Percentiles rank a stretch among this genome's conserved stretches.
phyloP scores from a whole-genome alignment of 53 echinoderm and acorn worm species.

The Holothuria scabra region DNA sequence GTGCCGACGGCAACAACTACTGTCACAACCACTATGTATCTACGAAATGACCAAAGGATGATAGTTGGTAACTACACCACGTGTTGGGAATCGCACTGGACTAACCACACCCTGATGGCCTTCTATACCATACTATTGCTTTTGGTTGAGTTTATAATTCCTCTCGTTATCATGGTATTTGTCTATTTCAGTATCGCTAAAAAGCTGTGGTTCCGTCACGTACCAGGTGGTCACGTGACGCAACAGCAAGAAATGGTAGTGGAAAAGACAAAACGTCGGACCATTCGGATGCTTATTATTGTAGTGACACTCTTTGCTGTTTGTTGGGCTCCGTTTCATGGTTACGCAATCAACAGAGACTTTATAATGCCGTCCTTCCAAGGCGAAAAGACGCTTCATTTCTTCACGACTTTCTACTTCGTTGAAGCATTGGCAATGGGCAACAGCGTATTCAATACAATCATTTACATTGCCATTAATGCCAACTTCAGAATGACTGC shows the following conservation, averaged over 20 bases:
- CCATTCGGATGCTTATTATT: slow-evolving; percentile 91
- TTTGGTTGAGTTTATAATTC: slow-evolving; percentile 75
- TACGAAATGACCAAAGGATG: not conserved
- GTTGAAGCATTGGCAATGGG: slow-evolving; percentile 95
- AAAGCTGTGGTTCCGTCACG: slow-evolving; percentile 86
- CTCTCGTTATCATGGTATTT: slow-evolving; percentile 75
- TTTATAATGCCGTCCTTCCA: slow-evolving; percentile 65
- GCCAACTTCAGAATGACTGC: slow-evolving; percentile 90
- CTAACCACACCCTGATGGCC: slow-evolving; percentile 56
- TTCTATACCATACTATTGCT: slow-evolving; percentile 78
- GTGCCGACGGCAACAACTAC: slow-evolving; percentile 73
- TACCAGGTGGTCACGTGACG: slow-evolving; percentile 86
- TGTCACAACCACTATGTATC: slow-evolving; percentile 17
- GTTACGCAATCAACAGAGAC: slow-evolving; percentile 78
- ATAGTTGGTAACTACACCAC: slow-evolving; percentile 45
- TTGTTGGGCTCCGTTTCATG: slow-evolving; percentile 92
- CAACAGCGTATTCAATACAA: slow-evolving; percentile 90
- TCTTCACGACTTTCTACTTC: slow-evolving; percentile 74
- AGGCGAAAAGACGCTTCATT: slow-evolving; percentile 49
- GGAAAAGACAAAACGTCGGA: slow-evolving; percentile 77
- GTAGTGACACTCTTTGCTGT: slow-evolving; percentile 87
- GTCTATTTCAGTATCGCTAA: slow-evolving; percentile 85
- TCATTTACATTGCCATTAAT: slow-evolving; percentile 93
- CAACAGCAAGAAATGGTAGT: slow-evolving; percentile 82
- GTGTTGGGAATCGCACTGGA: slow-evolving; percentile 78